Base-by-base conservation (phyloP, 2,888 invertebrate genomes). In the Polymixis flavicincta region DNA sequence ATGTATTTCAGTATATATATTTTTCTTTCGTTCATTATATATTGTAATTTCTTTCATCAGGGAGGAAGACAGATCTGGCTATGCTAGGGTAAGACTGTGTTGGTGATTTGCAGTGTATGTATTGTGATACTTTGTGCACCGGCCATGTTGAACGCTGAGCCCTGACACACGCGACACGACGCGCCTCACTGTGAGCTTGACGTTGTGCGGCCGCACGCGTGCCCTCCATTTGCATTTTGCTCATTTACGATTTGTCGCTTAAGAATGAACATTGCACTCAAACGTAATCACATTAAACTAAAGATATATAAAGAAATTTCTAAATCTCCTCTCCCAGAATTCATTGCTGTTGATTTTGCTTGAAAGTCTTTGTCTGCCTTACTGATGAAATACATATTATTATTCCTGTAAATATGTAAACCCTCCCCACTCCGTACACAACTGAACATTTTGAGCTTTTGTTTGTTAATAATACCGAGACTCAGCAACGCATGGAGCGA, bases 31-130 rank as follows among this genome's bases (percentile, higher is more conserved):
- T 85, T 86, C 88, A 90, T 90, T 91, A 91, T 92, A 91, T 94
- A 93, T 92, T 91, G 84, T 89, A 91, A 94, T 96, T 96, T 96
- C 93, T 95, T 96, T 96, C 95, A 96, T 96, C 96, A 97, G 96
- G 96, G 96, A 96, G 96, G 96, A 96, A 94, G 96, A 96, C 95
- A 95, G 95, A 94, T 94, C 94, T 94, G 96, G 96, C 95, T 96
- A 94, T 96, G 95, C 92, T 95, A 96, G 96, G 96, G 96, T 96
- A 96, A 96, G 96, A 93, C 86, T 91, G 94, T 94, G 95, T 95
- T 95, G 91, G 90, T 95, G 95, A 93, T 91, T 93, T 94, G 94
- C 92, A 92, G 92, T 95, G 95, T 94, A 91, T 93, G 92, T 93
- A 85, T 88, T 90, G 92, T 93, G 92, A 92, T 74, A 74, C 91